Evolutionary conservation across 1,140 invertebrate species (phyloP), one percentile per base, ranked within the genome.

Genomic region (Leucophenga varia): DNA sequence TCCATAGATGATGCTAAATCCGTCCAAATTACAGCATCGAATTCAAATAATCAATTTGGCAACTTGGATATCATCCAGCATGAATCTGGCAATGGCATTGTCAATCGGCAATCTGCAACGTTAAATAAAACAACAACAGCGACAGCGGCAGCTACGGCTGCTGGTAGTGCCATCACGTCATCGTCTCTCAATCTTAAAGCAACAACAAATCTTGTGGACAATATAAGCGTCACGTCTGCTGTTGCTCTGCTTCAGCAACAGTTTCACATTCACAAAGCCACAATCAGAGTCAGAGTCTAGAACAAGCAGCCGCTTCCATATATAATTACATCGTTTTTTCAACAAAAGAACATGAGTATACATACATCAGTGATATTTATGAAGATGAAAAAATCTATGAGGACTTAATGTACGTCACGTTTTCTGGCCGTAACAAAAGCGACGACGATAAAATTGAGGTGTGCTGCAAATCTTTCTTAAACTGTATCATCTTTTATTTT

Each of bases 341-440:
- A 25, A 50, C 59, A 16, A 54, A 52, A 18, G 69, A 69, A 43
- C 65, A 70, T 34, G 68, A 69, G 34, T 63, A 69, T 43, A 63
- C 69, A 25, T 72, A 74, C 43, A 58, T 70, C 38, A 64, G 59
- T 37, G 64, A 68, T 28, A 60, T 74, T 53, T 71, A 74, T 47
- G 80, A 82, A 42, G 88, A 91, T 54, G 87, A 91, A 71, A 86
- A 90, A 74, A 86, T 91, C 64, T 93, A 93, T 75, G 89, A 91
- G 78, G 88, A 91, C 76, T 81, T 93, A 40, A 92, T 89, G 79
- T 91, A 90, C 75, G 86, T 91, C 52, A 90, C 87, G 53, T 87
- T 90, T n/a, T 74, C 82, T 84, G 47, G 79, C 83, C 25, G n/a
- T n/a, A n/a, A n/a, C n/a, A n/a, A n/a, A n/a, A n/a, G n/a, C n/a